Conservation (phyloP, 2,888 invertebrate species). For the Glaucopsyche alexis region DNA sequence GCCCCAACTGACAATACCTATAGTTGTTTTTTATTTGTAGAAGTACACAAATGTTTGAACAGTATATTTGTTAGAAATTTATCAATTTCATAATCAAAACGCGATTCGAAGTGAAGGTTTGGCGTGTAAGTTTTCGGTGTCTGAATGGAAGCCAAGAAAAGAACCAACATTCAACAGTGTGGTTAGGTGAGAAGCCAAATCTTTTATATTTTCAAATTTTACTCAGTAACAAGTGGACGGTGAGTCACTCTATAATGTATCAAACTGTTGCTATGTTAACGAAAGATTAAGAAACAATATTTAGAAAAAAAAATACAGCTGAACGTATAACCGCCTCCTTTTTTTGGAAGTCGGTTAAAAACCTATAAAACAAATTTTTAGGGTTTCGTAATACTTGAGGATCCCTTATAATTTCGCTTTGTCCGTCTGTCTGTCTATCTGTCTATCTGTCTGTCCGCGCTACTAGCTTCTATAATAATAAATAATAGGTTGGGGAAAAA, state of each 20-base stretch:
- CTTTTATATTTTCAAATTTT: background rate
- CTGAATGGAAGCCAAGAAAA: slow-evolving; percentile 26
- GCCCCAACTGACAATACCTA: no score
- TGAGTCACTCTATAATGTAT: background rate
- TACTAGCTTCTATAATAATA: no score
- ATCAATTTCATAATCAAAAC: slow-evolving; percentile 6
- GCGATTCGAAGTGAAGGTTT: slow-evolving; percentile 14
- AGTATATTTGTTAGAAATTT: background rate
- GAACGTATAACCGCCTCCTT: no score
- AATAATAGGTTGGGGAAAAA: no score
- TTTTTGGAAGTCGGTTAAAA: no score
- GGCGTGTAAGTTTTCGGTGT: background rate
- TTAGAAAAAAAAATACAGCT: no score
- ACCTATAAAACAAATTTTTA: no score
- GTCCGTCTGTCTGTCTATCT: no score
- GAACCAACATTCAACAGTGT: slow-evolving; percentile 22
- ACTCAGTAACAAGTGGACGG: slow-evolving; percentile 3
- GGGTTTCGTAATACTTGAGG: no score
- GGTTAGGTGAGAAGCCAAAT: slow-evolving; percentile 10
- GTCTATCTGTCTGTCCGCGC: no score
- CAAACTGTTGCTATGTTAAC: background rate
- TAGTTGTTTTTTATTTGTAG: background rate
- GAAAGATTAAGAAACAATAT: background rate
- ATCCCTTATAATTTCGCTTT: no score
- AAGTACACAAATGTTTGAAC: background rate